Percentiles rank a stretch among this genome's conserved stretches.
These are phyloP conservation scores for Lasioglossum pauxillum DNA, from an alignment of 2,888 invertebrate species.

Conservation along the genomic window DNA sequence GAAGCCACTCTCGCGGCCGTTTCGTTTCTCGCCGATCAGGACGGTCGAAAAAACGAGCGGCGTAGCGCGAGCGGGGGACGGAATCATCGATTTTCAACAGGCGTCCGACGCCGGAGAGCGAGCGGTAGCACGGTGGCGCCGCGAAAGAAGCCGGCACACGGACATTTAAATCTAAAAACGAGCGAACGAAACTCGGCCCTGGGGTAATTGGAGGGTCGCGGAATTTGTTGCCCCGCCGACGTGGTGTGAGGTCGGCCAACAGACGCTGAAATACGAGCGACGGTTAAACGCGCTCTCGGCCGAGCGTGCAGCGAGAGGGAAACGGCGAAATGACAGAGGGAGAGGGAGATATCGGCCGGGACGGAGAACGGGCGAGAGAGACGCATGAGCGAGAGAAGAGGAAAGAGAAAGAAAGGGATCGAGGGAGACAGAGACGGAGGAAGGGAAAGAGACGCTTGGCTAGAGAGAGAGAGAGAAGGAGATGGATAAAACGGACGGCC, in stretches of 20 bases:
- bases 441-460: background rate
- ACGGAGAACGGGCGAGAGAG: slow-evolving; percentile 41
- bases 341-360: slow-evolving; percentile 6
- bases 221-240: slow-evolving; percentile 77
- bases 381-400: slow-evolving; percentile 10
- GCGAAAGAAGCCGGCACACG: slow-evolving; percentile 73
- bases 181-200: slow-evolving; percentile 74
- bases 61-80: slow-evolving; percentile 74
- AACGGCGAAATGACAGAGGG: slow-evolving; percentile 40
- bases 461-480: slow-evolving; percentile 12
- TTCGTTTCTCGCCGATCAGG: slow-evolving; percentile 63
- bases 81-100: slow-evolving; percentile 71
- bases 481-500: slow-evolving; percentile 40
- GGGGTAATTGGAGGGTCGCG: slow-evolving; percentile 82
- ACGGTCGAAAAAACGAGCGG: slow-evolving; percentile 42
- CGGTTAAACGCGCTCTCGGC: slow-evolving; percentile 81
- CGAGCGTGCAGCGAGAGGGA: slow-evolving; percentile 78
- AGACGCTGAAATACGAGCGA: slow-evolving; percentile 75
- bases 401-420: slow-evolving; percentile 32
- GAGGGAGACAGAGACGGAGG: slow-evolving; percentile 11
- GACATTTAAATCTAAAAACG: slow-evolving; percentile 80
- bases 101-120: slow-evolving; percentile 53
- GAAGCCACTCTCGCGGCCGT: slow-evolving; percentile 66
- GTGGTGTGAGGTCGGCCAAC: slow-evolving; percentile 66
- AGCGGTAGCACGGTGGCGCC: slow-evolving; percentile 76